Percentiles rank a stretch among this genome's conserved stretches.
These are phyloP conservation scores for Amyelois transitella DNA, from an alignment of 1,140 invertebrate species.

Conservation along the genomic window DNA sequence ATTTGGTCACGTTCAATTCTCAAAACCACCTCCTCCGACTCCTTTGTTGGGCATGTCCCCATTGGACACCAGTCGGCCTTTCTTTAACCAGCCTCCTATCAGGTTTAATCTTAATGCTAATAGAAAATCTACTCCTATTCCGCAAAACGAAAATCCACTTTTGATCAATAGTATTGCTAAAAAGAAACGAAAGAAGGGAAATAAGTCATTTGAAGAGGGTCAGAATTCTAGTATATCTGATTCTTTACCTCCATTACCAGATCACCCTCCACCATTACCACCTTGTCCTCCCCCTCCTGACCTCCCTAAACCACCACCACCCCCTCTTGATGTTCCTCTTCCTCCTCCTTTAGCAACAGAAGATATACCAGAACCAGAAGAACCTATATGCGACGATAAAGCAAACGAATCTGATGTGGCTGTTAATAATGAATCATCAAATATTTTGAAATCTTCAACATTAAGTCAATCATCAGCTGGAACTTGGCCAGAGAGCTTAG, in stretches of 20 bases:
- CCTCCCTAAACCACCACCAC: constrained; percentile 64
- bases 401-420: constrained; percentile 38
- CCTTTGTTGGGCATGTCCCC: constrained; percentile 64
- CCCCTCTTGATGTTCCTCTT: constrained; percentile 58
- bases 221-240: constrained; percentile 43
- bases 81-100: constrained; percentile 75
- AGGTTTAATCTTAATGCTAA: constrained; percentile 76
- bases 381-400: constrained; percentile 24
- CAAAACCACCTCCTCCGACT: constrained; percentile 61
- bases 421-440: constrained; percentile 32
- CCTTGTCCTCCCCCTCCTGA: constrained; percentile 71
- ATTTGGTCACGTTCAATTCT: constrained; percentile 49
- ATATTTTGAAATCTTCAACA: constrained; percentile 48
- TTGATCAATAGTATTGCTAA: constrained; percentile 76
- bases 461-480: constrained; percentile 68
- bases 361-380: constrained; percentile 58
- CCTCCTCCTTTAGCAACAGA: constrained; percentile 63
- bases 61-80: constrained; percentile 50
- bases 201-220: constrained; percentile 77
- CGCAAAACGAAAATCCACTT: constrained; percentile 62
- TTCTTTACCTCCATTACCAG: constrained; percentile 76
- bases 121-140: constrained; percentile 63
- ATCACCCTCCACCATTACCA: constrained; percentile 72
- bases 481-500: constrained; percentile 83
- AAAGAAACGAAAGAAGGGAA: constrained; percentile 84